phyloP scores from a whole-genome alignment of 1,140 invertebrate species.

The Thaumetopoea pityocampa region DNA sequence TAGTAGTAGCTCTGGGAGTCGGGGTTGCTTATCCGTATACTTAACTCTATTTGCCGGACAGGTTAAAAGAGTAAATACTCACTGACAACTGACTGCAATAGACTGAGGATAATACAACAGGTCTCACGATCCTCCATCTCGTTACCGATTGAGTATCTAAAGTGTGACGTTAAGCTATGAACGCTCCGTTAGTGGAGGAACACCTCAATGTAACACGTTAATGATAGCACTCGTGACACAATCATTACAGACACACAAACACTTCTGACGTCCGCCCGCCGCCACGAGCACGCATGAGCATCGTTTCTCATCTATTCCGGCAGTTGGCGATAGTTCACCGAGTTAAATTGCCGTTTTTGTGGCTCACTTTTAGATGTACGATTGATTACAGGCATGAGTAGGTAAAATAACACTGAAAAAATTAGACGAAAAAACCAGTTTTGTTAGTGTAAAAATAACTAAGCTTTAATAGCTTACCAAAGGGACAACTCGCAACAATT shows the following conservation, averaged over 20 bases:
- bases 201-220: constrained; percentile 1
- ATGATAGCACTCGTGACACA: constrained; percentile 24
- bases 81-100: too few species aligned
- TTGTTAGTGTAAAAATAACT: too few species aligned
- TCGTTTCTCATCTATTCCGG: constrained; percentile 46
- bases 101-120: too few species aligned
- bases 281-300: constrained; percentile 36
- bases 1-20: too few species aligned
- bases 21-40: too few species aligned
- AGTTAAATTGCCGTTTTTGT: constrained; percentile 26
- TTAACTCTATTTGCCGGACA: too few species aligned
- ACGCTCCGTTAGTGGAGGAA: neutral
- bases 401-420: too few species aligned
- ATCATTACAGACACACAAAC: constrained; percentile 24
- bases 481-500: too few species aligned
- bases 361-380: constrained; percentile 4
- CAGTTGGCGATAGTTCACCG: constrained; percentile 26
- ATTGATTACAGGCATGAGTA: too few species aligned
- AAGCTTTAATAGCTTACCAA: too few species aligned
- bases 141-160: neutral
- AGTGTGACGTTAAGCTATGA: neutral
- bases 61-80: too few species aligned
- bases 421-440: too few species aligned
- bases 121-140: neutral
- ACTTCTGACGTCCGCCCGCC: constrained; percentile 7